Evolutionary conservation across 2,888 invertebrate genomes (phyloP).

Genomic region (Trypoxylon attenuatum): DNA sequence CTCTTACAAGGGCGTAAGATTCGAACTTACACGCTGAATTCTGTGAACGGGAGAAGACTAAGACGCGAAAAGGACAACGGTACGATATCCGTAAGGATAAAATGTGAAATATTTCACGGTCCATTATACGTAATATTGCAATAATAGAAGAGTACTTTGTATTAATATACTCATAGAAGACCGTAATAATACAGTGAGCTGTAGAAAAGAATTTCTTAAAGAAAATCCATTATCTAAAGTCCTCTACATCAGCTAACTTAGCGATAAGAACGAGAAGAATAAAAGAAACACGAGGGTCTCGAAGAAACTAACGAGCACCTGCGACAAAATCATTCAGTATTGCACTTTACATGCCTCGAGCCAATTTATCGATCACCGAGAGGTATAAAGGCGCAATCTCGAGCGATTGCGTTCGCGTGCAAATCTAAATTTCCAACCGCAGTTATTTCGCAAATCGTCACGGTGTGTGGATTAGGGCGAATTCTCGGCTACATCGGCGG

Average conservation of each 20-base stretch:
- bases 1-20: background rate
- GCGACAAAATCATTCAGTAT: conserved; percentile 1
- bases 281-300: background rate
- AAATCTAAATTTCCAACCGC: conserved; percentile 33
- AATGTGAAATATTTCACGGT: no score
- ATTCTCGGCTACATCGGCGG: conserved; percentile 74
- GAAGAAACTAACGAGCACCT: background rate
- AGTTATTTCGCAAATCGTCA: conserved; percentile 64
- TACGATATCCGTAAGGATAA: no score
- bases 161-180: background rate
- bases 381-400: conserved; percentile 28
- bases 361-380: conserved; percentile 19
- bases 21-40: conserved; percentile 2
- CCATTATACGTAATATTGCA: no score
- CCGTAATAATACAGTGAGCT: no score
- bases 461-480: conserved; percentile 72
- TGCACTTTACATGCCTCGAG: conserved; percentile 46
- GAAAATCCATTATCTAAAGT: no score
- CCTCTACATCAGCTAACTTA: no score
- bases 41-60: no score
- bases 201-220: no score
- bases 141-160: background rate
- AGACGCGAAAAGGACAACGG: no score
- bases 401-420: conserved; percentile 19
- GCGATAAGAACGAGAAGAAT: background rate